These are phyloP conservation scores for Synergus itoensis DNA, from an alignment of 2,888 invertebrate genomes.

Conservation along the genomic window DNA sequence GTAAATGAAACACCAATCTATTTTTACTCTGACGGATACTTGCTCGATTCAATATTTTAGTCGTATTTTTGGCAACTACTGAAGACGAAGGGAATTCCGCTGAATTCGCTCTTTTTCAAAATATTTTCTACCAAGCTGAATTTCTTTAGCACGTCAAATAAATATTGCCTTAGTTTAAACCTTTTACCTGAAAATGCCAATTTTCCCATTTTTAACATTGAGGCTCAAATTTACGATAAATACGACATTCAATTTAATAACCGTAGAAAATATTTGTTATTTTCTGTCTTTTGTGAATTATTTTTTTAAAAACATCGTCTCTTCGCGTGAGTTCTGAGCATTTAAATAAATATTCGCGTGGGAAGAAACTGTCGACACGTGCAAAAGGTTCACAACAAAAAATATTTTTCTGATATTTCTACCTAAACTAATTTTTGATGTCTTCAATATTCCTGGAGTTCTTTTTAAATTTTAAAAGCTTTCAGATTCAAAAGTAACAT, in stretches of 20 bases:
- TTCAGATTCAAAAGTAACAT: no score
- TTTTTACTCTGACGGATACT: conserved; percentile 33
- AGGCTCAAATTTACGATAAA: no score
- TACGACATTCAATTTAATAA: background rate
- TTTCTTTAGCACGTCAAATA: background rate
- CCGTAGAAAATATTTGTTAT: background rate
- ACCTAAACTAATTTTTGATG: background rate
- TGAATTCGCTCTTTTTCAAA: background rate
- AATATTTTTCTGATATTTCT: background rate
- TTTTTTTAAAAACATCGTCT: background rate
- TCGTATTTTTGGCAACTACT: conserved; percentile 26
- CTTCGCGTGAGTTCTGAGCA: background rate
- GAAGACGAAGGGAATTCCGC: background rate
- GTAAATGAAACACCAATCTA: conserved; percentile 17
- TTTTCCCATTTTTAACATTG: background rate
- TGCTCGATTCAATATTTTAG: conserved; percentile 25
- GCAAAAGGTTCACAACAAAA: background rate
- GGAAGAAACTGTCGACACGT: background rate
- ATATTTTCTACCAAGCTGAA: background rate
- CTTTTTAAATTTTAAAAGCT: background rate
- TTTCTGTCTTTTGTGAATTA: background rate
- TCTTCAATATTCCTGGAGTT: background rate
- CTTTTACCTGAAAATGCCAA: background rate
- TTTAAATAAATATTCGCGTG: background rate
- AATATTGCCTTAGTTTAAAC: background rate